Percentiles rank a stretch among this genome's conserved stretches.
phyloP scores from a whole-genome alignment of 2,888 invertebrate species.

The Morpho helenor region DNA sequence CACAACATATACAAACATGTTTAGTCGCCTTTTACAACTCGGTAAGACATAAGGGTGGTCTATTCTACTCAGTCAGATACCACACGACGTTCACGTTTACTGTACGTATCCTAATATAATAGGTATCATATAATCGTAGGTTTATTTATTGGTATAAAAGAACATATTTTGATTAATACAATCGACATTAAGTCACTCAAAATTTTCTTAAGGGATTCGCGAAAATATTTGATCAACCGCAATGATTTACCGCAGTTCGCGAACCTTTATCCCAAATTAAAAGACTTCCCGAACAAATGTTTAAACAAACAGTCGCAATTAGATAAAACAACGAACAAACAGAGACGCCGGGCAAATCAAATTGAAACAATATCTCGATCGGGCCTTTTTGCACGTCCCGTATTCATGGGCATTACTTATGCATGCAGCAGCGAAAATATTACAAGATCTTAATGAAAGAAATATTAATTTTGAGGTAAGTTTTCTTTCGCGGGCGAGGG shows the following conservation, averaged over 20 bases:
- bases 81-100: too few relatives aligned
- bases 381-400: slow-evolving; percentile 62
- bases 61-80: too few relatives aligned
- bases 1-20: too few relatives aligned
- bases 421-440: slow-evolving; percentile 80
- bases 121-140: too few relatives aligned
- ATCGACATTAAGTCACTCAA: too few relatives aligned
- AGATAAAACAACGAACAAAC: slow-evolving; percentile 31
- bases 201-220: not conserved
- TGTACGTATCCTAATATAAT: too few relatives aligned
- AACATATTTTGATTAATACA: too few relatives aligned
- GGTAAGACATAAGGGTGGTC: too few relatives aligned
- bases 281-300: slow-evolving; percentile 30
- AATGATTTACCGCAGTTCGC: not conserved
- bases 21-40: too few relatives aligned
- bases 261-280: slow-evolving; percentile 12
- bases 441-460: slow-evolving; percentile 81
- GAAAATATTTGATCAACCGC: slow-evolving; percentile 10
- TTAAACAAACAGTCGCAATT: slow-evolving; percentile 39
- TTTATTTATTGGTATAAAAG: too few relatives aligned
- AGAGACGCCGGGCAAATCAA: slow-evolving; percentile 21
- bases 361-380: slow-evolving; percentile 30
- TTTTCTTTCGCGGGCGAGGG: slow-evolving; percentile 61
- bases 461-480: slow-evolving; percentile 79
- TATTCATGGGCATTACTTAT: slow-evolving; percentile 79